Conservation (phyloP, 2,113 vertebrate genomes). For the Varanus komodoensis region DNA sequence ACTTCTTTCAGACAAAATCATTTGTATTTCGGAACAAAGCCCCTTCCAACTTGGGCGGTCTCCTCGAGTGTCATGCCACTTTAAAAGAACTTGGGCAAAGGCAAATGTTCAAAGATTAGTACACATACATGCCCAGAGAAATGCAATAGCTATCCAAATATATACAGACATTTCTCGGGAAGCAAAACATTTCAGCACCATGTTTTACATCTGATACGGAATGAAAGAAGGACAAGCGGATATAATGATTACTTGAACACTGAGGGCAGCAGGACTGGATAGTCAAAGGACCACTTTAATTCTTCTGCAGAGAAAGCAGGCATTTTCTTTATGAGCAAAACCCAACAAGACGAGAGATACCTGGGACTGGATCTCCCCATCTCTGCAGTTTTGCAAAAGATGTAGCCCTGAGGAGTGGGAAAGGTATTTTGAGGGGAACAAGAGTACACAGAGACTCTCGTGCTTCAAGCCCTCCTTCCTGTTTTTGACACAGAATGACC, state of each 20-base stretch:
- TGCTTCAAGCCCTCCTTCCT: background rate
- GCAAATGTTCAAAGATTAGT: background rate
- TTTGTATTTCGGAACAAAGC: slow-evolving; percentile 66
- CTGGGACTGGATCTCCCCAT: background rate
- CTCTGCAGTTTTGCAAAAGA: background rate
- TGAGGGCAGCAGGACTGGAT: too few relatives aligned
- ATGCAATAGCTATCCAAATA: background rate
- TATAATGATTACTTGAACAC: background rate
- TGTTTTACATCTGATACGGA: background rate
- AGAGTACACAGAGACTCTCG: background rate
- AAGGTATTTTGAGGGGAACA: background rate
- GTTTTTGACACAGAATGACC: background rate
- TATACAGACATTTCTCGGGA: background rate
- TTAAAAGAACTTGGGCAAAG: slow-evolving; percentile 46
- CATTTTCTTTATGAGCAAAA: background rate
- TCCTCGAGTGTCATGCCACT: slow-evolving; percentile 9
- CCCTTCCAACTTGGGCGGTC: slow-evolving; percentile 46
- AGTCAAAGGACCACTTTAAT: background rate
- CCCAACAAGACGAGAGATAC: background rate
- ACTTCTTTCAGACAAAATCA: slow-evolving; percentile 65
- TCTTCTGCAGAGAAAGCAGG: background rate
- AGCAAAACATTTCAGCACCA: background rate
- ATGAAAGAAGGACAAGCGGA: background rate
- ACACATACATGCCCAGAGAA: background rate
- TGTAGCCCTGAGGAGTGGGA: background rate